Evolutionary conservation across 2,797 vertebrate genomes (phyloP).

Genomic region (Pipistrellus pygmaeus): DNA sequence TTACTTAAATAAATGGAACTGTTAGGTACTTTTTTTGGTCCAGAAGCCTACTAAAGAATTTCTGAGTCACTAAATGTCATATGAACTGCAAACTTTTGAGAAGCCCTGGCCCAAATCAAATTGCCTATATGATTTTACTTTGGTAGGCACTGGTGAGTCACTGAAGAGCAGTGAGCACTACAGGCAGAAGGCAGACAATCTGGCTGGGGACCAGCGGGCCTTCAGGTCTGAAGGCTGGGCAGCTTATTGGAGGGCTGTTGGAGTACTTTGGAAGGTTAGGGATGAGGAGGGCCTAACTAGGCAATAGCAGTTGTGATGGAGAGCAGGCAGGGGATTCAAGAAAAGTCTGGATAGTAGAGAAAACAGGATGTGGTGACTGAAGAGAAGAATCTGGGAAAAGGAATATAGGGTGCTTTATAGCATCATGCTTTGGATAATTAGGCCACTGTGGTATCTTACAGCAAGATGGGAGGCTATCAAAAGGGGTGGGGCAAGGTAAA

Average conservation of each 20-base stretch:
- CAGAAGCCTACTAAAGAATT: background rate
- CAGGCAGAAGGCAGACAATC: background rate
- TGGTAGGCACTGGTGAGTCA: background rate
- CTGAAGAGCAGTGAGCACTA: background rate
- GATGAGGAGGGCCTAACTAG: background rate
- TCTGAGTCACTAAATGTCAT: background rate
- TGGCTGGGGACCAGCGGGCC: background rate
- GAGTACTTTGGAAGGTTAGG: background rate
- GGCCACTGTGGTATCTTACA: background rate
- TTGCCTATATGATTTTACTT: background rate
- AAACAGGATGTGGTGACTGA: background rate
- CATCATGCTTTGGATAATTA: background rate
- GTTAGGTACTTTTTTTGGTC: slow-evolving; percentile 22
- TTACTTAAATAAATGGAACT: slow-evolving; percentile 54
- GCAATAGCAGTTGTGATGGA: background rate
- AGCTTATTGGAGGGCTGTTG: background rate
- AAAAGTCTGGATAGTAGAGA: background rate
- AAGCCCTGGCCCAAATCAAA: background rate
- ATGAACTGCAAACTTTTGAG: background rate
- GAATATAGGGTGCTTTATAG: background rate
- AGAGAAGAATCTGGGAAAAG: background rate
- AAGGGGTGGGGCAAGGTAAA: background rate
- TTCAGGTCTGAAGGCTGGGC: background rate
- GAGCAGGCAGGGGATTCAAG: background rate
- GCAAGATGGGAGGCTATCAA: background rate